Evolutionary conservation across 2,797 vertebrate species (phyloP), one percentile per base, ranked within the genome.

Genomic region (Labroides dimidiatus): DNA sequence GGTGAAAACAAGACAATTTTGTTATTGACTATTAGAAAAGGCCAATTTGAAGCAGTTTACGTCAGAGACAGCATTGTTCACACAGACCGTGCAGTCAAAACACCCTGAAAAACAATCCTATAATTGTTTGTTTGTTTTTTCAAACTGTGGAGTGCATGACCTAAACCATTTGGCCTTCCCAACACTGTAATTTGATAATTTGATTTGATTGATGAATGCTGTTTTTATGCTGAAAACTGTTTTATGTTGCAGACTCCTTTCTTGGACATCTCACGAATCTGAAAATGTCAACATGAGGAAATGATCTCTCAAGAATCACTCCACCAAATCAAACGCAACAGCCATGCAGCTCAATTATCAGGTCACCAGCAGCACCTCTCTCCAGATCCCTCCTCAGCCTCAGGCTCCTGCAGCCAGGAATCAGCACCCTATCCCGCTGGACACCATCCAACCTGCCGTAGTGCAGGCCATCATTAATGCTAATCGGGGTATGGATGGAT

Each of bases 351-450:
- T 47, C 20, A 54, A 27, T 64, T 68, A 45, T 30, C 69, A 49
- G 61, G 66, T 81, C 54, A 79, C 75, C 66, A 75, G 74, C 56
- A 74, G 66, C 60, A 70, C 67, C 6, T 45, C 75, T 61, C 44
- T 80, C 17, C 88, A 89, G 69, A 79, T 77, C 68, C 80, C 72
- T 15, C 60, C 78, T 1, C 81, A 84, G 53, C 59, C 78, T 2
- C 17, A 53, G 11, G 24, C 49, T 3, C 24, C 36, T 21, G 6
- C 21, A 12, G 55, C 60, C 41, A 60, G 41, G 9, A 69, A 48
- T 54, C 37, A 2, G 54, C 73, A 56, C 13, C 49, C 60, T 45
- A 49, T 51, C 51, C 51, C 45, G 52, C 51, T 61, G 54, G 55
- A 64, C 62, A 24, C 53, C 8, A 16, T 72, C 45, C 82, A 69